These are phyloP conservation scores for Phocides pigmalion DNA, from an alignment of 1,140 invertebrate species.

Conservation along the genomic window DNA sequence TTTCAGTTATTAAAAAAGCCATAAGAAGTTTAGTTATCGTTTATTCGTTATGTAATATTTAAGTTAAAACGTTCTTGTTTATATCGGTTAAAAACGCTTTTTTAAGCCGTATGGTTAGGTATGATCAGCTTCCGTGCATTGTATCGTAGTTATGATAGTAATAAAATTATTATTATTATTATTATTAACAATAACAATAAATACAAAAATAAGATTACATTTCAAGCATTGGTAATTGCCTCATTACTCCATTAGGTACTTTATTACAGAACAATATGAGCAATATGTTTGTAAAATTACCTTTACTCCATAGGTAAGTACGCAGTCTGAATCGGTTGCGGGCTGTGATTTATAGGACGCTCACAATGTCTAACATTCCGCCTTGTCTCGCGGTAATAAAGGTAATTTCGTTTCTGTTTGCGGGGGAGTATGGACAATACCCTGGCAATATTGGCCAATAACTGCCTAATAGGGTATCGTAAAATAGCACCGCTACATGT, in stretches of 20 bases:
- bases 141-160: too few species aligned
- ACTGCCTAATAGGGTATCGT: conserved; percentile 41
- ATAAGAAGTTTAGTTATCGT: too few species aligned
- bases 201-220: neutral
- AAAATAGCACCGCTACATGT: conserved; percentile 26
- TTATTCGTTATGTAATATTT: too few species aligned
- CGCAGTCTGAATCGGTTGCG: conserved; percentile 71
- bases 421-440: conserved; percentile 37
- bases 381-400: conserved; percentile 64
- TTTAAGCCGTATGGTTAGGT: too few species aligned
- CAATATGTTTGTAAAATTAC: conserved; percentile 16
- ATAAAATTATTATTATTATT: too few species aligned
- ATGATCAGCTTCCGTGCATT: too few species aligned
- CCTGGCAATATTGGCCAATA: conserved; percentile 39
- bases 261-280: too few species aligned
- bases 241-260: too few species aligned
- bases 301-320: conserved; percentile 42
- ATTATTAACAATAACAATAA: too few species aligned
- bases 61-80: too few species aligned
- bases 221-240: neutral
- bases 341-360: conserved; percentile 72
- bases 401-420: conserved; percentile 61
- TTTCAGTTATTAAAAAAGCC: too few species aligned
- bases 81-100: too few species aligned
- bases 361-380: conserved; percentile 53